These are phyloP conservation scores for Actias luna DNA, from an alignment of 2,888 invertebrate species.

Conservation along the genomic window DNA sequence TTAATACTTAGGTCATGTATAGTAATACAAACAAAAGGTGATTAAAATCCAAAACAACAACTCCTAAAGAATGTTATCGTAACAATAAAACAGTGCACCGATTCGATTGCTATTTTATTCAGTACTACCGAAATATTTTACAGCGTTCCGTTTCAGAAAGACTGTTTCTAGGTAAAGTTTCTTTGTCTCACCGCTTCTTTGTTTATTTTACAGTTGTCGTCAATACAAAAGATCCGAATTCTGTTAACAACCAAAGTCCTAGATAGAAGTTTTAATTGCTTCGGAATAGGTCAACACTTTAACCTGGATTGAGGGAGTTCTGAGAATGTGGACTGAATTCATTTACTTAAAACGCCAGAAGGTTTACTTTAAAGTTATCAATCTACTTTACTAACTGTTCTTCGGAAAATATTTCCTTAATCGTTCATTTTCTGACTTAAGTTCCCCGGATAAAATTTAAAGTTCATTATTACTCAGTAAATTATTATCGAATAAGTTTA, in stretches of 20 bases:
- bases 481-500: too few species aligned
- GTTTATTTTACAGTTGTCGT: constrained; percentile 68
- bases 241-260: constrained; percentile 62
- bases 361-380: constrained; percentile 22
- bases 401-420: constrained; percentile 14
- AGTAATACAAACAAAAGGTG: background rate
- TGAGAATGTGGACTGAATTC: constrained; percentile 41
- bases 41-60: background rate
- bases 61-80: background rate
- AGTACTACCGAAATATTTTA: constrained; percentile 50
- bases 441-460: constrained; percentile 6
- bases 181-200: constrained; percentile 67
- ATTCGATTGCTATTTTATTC: constrained; percentile 49
- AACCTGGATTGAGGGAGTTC: constrained; percentile 27
- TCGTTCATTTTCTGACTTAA: constrained; percentile 13
- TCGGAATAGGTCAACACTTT: constrained; percentile 56
- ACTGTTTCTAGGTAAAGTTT: constrained; percentile 63
- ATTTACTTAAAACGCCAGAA: constrained; percentile 48
- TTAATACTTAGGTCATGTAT: background rate
- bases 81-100: background rate
- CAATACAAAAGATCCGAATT: constrained; percentile 70
- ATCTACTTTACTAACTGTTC: constrained; percentile 16
- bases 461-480: background rate
- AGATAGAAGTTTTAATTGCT: constrained; percentile 74
- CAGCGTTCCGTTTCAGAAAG: constrained; percentile 51